Evolutionary conservation across 2,888 invertebrate genomes (phyloP), one percentile per base, ranked within the genome.

Genomic region (Zygogramma bicolorata): DNA sequence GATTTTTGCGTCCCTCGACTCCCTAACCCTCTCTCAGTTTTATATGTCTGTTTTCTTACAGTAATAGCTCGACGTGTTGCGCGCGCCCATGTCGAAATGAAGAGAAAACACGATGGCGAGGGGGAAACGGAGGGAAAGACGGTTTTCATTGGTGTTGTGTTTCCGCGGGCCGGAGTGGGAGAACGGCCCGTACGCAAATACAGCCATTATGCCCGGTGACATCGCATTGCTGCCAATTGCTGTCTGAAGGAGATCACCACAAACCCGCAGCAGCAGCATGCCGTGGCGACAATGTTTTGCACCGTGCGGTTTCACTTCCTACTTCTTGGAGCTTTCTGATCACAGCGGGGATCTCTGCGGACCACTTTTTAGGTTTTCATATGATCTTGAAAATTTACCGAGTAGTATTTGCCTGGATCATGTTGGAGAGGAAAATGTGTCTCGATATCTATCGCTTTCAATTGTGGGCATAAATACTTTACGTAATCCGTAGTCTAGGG

Each of bases 1-100:
- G 88, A 88, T 88, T 88, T 88, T 88, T 88, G 86, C 87, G 87
- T 85, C 86, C 86, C 87, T 84, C 85, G 81, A 84, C 85, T 86
- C 85, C 85, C 85, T 83, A 84, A 84, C 86, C 85, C 86, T 83
- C 87, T 85, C 86, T 85, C 87, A 87, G 88, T 88, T 88, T 88
- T 88, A 88, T 88, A 88, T 88, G 88, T 88, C 88, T 88, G 88
- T 88, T 88, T 88, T 88, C 88, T 88, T 88, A 88, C 88, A 88
- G 88, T 88, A 88, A 88, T 88, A 88, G 88, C 88, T 88, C 86
- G 86, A 85, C 85, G 84, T 84, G 86, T 85, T 86, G 87, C 86
- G 87, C 87, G 84, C 84, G 87, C 87, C 84, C 84, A 84, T 83
- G 83, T 82, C 86, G 85, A 85, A 86, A 86, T 86, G 86, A 86